phyloP scores from a whole-genome alignment of 1,140 invertebrate species.

The Procambarus clarkii region DNA sequence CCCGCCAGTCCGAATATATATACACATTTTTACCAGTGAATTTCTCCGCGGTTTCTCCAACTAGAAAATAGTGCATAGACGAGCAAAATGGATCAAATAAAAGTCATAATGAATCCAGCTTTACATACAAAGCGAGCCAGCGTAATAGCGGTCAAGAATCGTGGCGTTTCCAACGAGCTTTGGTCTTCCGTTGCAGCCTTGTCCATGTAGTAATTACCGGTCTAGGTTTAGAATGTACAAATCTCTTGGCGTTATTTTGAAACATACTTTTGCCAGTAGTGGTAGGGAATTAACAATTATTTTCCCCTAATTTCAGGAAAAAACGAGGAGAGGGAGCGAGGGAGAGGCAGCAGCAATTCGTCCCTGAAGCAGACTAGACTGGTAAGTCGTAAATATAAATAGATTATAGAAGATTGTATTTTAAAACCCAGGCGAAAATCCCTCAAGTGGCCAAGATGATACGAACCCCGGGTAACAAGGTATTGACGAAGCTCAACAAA shows the following conservation, averaged over 20 bases:
- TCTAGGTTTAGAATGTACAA: neutral
- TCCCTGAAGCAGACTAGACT: no score
- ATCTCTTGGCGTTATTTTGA: no score
- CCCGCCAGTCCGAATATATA: no score
- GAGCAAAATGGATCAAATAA: conserved; percentile 19
- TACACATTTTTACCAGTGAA: neutral
- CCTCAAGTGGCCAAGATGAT: neutral
- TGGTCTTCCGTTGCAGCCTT: neutral
- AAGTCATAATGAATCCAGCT: conserved; percentile 44
- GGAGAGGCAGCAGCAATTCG: no score
- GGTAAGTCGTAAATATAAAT: neutral
- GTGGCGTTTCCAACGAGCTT: neutral
- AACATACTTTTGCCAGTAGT: no score
- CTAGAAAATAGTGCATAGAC: neutral
- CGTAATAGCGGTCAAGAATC: neutral
- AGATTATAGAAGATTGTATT: neutral
- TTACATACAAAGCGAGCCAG: conserved; percentile 20
- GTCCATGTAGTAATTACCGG: neutral
- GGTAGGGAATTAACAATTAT: no score
- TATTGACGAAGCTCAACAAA: conserved; percentile 39
- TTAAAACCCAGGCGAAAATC: neutral
- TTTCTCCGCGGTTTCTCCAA: neutral
- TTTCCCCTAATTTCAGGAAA: no score
- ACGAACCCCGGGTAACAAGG: conserved; percentile 5
- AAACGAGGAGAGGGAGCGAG: neutral